A percentile compares a stretch with the other conserved stretches of the same genome.
Conservation (phyloP, 2,113 vertebrate species). For the Accipiter cooperii region DNA sequence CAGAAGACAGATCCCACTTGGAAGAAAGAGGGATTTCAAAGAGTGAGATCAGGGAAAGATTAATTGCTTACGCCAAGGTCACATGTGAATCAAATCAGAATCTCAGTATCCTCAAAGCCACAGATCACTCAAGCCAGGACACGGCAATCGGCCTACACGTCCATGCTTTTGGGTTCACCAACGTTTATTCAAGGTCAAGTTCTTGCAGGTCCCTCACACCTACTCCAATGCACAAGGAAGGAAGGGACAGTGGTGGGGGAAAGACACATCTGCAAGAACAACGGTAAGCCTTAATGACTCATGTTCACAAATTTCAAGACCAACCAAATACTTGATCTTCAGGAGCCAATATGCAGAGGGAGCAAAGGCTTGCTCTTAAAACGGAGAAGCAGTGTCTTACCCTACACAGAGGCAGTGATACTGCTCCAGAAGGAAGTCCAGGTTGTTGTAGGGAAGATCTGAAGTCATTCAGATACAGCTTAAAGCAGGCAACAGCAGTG, state of each 20-base stretch:
- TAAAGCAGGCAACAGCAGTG: not conserved
- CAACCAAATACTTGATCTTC: not conserved
- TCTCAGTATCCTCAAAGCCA: not conserved
- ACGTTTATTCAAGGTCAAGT: not conserved
- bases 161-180: not conserved
- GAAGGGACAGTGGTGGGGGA: not conserved
- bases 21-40: not conserved
- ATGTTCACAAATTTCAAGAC: fast-evolving
- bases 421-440: not conserved
- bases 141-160: fast-evolving
- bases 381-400: not conserved
- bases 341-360: not conserved
- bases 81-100: not conserved
- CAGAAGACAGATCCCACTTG: not conserved
- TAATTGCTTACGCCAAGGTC: not conserved
- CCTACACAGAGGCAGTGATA: not conserved
- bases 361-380: not conserved
- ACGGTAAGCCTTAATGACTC: not conserved
- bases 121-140: not conserved
- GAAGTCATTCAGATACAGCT: not conserved
- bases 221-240: not conserved
- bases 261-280: not conserved
- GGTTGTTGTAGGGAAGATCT: not conserved
- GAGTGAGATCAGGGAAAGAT: not conserved
- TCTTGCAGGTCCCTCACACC: not conserved